These are phyloP conservation scores for Hyposoter didymator DNA, from an alignment of 2,888 invertebrate genomes.

Conservation along the genomic window DNA sequence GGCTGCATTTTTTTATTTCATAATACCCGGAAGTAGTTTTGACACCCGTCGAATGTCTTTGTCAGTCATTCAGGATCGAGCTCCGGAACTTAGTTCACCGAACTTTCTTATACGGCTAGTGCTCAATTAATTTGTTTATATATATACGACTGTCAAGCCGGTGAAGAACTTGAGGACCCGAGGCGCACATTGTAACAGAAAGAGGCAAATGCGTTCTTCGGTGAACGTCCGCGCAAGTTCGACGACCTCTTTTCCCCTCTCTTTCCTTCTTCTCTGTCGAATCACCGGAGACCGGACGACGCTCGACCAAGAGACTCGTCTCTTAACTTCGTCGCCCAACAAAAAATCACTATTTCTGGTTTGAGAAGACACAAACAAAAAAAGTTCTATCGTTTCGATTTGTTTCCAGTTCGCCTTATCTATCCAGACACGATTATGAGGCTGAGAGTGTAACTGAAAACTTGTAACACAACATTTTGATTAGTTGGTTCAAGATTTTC, in stretches of 20 bases:
- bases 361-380: not conserved
- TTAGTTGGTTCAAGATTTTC: not conserved
- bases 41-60: conserved; percentile 32
- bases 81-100: conserved; percentile 65
- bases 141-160: conserved; percentile 66
- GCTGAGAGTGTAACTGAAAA: not conserved
- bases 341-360: conserved; percentile 22
- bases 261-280: conserved; percentile 22
- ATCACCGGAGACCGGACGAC: conserved; percentile 66
- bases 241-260: conserved; percentile 74
- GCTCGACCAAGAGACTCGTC: conserved; percentile 40
- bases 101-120: conserved; percentile 73
- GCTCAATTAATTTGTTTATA: conserved; percentile 75
- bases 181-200: conserved; percentile 69
- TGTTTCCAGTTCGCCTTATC: not conserved
- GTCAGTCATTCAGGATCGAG: conserved; percentile 43
- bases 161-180: conserved; percentile 69
- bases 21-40: conserved; percentile 43
- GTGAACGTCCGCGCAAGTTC: conserved; percentile 83
- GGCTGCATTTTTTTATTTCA: conserved; percentile 24
- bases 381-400: not conserved
- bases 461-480: not conserved
- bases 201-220: conserved; percentile 72
- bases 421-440: not conserved
- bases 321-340: conserved; percentile 64